Evolutionary conservation across 2,113 vertebrate genomes (phyloP).

Genomic region (Phoxinus phoxinus): DNA sequence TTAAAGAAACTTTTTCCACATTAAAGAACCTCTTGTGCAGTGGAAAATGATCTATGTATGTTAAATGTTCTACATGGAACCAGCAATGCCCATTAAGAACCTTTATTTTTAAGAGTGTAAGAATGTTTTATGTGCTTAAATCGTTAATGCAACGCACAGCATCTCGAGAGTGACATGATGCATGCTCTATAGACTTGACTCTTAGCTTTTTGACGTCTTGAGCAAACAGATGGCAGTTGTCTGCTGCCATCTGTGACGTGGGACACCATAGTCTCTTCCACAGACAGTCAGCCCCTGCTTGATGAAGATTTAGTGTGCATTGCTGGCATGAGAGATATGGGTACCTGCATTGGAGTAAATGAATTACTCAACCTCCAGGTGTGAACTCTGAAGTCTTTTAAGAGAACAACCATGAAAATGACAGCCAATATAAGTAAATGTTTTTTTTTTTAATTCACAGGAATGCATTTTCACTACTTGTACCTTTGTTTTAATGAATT

Average conservation of each 20-base stretch:
- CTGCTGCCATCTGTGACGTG: conserved; percentile 42
- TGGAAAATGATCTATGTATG: too few relatives aligned
- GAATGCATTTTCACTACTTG: neutral
- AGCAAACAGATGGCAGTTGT: conserved; percentile 36
- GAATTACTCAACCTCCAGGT: conserved; percentile 16
- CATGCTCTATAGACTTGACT: conserved; percentile 21
- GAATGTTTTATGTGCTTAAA: neutral
- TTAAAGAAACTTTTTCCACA: too few relatives aligned
- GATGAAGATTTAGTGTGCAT: conserved; percentile 54
- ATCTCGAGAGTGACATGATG: conserved; percentile 13
- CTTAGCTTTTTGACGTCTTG: conserved; percentile 29
- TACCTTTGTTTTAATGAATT: conserved; percentile 25
- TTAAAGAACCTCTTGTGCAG: too few relatives aligned
- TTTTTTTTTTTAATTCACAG: neutral
- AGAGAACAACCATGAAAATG: neutral
- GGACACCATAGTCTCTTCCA: conserved; percentile 18
- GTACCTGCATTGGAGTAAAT: conserved; percentile 15
- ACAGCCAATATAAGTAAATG: neutral
- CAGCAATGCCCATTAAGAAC: too few relatives aligned
- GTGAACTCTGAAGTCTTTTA: neutral
- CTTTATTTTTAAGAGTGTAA: too few relatives aligned
- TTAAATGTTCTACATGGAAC: too few relatives aligned
- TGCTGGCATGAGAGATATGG: conserved; percentile 13
- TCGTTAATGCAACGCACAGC: neutral
- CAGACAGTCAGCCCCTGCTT: conserved; percentile 45